phyloP scores from a whole-genome alignment of 2,113 vertebrate species.

The Artemisiospiza belli region DNA sequence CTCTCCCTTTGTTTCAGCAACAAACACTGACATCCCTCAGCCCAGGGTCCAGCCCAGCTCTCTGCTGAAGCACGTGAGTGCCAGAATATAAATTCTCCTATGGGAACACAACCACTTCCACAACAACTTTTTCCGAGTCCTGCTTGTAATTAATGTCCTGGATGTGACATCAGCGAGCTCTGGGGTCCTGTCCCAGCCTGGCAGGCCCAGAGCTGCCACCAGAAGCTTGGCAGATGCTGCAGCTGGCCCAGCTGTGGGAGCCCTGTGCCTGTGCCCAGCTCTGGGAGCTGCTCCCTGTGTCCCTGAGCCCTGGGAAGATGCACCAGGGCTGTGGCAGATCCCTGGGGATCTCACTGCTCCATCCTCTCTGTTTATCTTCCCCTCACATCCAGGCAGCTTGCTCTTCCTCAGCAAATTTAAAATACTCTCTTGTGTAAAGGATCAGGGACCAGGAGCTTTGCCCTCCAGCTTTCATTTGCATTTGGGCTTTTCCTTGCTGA shows the following conservation, averaged over 20 bases:
- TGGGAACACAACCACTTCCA: neutral
- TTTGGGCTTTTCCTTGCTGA: neutral
- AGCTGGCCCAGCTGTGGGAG: neutral
- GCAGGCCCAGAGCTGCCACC: neutral
- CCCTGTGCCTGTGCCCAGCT: neutral
- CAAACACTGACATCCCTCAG: neutral
- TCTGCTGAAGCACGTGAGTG: neutral
- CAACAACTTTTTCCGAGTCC: neutral
- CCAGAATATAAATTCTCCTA: neutral
- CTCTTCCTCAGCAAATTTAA: neutral
- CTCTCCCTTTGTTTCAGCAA: neutral
- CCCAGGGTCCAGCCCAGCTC: neutral
- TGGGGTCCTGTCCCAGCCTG: neutral
- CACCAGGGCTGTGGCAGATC: neutral
- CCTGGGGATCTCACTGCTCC: rapidly evolving
- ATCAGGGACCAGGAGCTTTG: neutral
- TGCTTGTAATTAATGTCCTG: neutral
- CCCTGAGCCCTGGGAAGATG: neutral
- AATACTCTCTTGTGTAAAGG: no score
- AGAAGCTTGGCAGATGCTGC: neutral
- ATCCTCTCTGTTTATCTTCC: rapidly evolving
- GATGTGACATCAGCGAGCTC: neutral
- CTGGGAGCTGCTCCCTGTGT: neutral
- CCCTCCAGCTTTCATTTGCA: neutral
- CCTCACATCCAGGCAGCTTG: neutral